These are phyloP conservation scores for Patella caerulea DNA, from an alignment of 2,888 invertebrate genomes.

Conservation along the genomic window DNA sequence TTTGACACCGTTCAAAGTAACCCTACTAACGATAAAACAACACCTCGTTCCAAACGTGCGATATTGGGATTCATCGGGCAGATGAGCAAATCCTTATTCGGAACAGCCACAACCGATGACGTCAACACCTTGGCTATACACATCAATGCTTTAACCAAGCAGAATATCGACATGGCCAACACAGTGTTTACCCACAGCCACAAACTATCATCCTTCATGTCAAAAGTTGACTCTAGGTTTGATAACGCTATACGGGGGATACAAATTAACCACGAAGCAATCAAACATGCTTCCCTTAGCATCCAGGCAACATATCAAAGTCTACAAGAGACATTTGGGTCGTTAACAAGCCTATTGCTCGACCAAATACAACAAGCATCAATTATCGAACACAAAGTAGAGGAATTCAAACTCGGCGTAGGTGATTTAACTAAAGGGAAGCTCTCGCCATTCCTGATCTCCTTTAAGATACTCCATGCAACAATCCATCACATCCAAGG, in stretches of 20 bases:
- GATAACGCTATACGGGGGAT: background rate
- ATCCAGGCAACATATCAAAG: background rate
- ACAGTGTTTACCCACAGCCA: background rate
- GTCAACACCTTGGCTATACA: background rate
- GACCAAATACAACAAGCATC: background rate
- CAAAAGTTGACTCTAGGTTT: background rate
- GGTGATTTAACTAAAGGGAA: background rate
- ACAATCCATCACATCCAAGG: background rate
- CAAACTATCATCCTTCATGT: background rate
- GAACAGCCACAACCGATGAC: conserved; percentile 10
- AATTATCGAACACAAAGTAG: background rate
- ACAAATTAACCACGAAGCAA: background rate
- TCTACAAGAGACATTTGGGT: background rate
- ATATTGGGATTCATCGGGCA: background rate
- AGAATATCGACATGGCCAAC: background rate
- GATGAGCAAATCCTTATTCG: background rate
- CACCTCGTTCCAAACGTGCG: background rate
- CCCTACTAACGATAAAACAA: no score
- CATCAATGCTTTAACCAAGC: conserved; percentile 2
- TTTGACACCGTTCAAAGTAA: no score
- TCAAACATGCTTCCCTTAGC: background rate
- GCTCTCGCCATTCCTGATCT: background rate
- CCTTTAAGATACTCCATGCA: background rate
- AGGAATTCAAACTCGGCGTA: background rate
- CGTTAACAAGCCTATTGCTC: background rate